phyloP scores from a whole-genome alignment of 2,888 invertebrate species.

The Diarsia dahlii region DNA sequence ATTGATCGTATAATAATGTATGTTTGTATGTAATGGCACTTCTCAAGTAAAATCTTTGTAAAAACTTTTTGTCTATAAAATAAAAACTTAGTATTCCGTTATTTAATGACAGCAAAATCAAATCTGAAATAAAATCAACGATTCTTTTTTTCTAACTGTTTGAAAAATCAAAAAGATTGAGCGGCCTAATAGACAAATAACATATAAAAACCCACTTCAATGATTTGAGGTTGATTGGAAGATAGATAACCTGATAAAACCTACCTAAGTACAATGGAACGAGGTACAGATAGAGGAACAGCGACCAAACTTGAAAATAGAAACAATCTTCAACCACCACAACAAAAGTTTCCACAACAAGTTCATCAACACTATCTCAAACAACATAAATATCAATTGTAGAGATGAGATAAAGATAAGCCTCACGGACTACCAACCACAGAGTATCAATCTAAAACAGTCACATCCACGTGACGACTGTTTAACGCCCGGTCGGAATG shows the following conservation, averaged over 20 bases:
- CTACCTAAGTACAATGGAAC: not conserved
- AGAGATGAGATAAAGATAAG: constrained; percentile 59
- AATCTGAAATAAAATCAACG: not conserved
- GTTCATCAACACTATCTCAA: constrained; percentile 34
- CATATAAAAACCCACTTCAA: not conserved
- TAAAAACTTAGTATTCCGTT: not conserved
- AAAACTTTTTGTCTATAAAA: not conserved
- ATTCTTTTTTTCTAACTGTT: not conserved
- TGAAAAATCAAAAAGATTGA: not conserved
- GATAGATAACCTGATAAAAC: not conserved
- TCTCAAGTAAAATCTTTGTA: not conserved
- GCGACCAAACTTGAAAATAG: not conserved
- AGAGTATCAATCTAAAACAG: constrained; percentile 71
- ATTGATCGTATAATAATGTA: not conserved
- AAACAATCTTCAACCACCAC: not conserved
- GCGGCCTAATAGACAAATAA: not conserved
- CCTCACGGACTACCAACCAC: constrained; percentile 36
- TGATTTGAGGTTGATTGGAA: not conserved
- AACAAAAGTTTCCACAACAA: constrained; percentile 7
- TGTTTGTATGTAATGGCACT: not conserved
- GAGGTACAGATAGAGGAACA: not conserved
- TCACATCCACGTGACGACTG: constrained; percentile 76
- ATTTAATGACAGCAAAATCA: not conserved
- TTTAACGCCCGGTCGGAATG: constrained; percentile 81
- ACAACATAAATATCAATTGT: constrained; percentile 65